A percentile compares a stretch with the other conserved stretches of the same genome.
Conservation (phyloP, 2,797 vertebrate species). For the Pantherophis vulpinus region DNA sequence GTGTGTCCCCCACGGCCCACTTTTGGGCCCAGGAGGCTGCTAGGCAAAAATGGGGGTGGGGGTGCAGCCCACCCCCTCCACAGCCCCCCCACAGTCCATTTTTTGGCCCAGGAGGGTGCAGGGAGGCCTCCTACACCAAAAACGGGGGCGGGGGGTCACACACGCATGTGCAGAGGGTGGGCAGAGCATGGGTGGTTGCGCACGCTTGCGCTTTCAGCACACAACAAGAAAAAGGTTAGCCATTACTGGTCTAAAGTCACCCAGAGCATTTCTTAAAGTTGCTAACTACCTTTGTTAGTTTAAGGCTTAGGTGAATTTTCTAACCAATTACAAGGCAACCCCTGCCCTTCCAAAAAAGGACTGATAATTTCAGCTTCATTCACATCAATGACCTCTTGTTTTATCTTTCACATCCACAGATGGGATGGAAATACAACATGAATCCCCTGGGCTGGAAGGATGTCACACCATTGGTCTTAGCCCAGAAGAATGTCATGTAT, state of each 20-base stretch:
- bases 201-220: too few species aligned
- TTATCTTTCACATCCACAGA: background rate
- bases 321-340: background rate
- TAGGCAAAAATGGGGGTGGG: too few species aligned
- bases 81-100: too few species aligned
- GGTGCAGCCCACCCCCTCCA: too few species aligned
- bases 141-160: too few species aligned
- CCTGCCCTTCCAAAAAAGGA: background rate
- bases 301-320: background rate
- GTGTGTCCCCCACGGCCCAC: too few species aligned
- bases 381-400: background rate
- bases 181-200: too few species aligned
- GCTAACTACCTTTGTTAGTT: background rate
- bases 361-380: background rate
- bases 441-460: background rate
- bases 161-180: too few species aligned
- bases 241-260: background rate
- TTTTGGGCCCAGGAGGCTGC: too few species aligned
- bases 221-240: too few species aligned
- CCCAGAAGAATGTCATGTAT: background rate
- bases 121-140: too few species aligned
- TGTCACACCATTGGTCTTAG: background rate
- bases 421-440: background rate
- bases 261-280: background rate
- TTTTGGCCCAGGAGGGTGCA: too few species aligned